phyloP scores from a whole-genome alignment of 2,113 vertebrate species.

The Anoura caudifer region DNA sequence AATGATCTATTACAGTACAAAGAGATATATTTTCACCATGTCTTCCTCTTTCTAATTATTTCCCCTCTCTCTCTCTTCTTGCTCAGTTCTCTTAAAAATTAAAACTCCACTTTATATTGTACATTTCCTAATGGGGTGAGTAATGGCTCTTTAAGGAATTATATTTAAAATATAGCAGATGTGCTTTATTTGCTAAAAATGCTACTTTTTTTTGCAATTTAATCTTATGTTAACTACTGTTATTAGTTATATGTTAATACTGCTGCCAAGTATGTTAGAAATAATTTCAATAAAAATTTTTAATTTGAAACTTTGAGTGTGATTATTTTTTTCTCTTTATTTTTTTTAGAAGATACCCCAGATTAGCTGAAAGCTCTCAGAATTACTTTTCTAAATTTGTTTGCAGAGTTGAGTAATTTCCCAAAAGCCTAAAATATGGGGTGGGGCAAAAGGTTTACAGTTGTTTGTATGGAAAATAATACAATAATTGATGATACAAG shows the following conservation, averaged over 20 bases:
- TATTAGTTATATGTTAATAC: not conserved
- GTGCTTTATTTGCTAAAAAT: slow-evolving; percentile 21
- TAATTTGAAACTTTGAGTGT: slow-evolving; percentile 40
- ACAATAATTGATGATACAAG: not conserved
- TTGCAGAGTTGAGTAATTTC: not conserved
- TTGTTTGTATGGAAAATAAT: not conserved
- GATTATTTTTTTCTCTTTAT: slow-evolving; percentile 41
- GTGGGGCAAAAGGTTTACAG: not conserved
- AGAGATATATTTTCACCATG: not conserved
- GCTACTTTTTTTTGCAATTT: slow-evolving; percentile 60
- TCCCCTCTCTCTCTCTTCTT: not conserved
- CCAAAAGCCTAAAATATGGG: not conserved
- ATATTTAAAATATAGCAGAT: not conserved
- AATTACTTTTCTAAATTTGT: not conserved
- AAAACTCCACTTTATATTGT: not conserved
- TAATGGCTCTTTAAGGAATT: not conserved
- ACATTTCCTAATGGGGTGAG: not conserved
- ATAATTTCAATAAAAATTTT: slow-evolving; percentile 47
- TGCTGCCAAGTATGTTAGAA: not conserved
- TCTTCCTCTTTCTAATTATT: not conserved
- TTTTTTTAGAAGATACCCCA: slow-evolving; percentile 22
- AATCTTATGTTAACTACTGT: slow-evolving; percentile 51
- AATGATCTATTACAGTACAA: not conserved
- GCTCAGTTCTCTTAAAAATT: not conserved
- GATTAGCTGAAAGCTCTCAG: not conserved